Evolutionary conservation across 2,888 invertebrate species (phyloP), one percentile per base, ranked within the genome.

Genomic region (Pardosa pseudoannulata): DNA sequence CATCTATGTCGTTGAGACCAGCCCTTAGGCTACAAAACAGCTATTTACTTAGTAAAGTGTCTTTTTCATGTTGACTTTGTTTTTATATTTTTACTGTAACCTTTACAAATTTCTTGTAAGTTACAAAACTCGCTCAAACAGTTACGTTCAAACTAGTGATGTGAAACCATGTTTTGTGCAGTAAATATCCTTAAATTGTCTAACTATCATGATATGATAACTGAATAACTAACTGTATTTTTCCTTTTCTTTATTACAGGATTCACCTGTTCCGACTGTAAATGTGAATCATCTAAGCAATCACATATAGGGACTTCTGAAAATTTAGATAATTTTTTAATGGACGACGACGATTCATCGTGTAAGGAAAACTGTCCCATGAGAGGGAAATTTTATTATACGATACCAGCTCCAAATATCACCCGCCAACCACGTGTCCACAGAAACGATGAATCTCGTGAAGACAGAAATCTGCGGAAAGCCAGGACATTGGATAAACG

Each of bases 211-310:
- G n/a, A n/a, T n/a, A n/a, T n/a, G n/a, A n/a, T n/a, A n/a, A n/a
- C n/a, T n/a, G n/a, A n/a, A n/a, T n/a, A n/a, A n/a, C n/a, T n/a
- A n/a, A n/a, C n/a, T n/a, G n/a, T n/a, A n/a, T n/a, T n/a, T n/a
- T n/a, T n/a, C n/a, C n/a, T n/a, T 36, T 9, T 7, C 36, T 36
- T 36, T 29, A 32, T 85, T 73, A 2, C 41, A 85, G 83, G 83
- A 85, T 72, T 85, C 83, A 7, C 83, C 83, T 32, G 78, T 85
- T 39, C 78, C 83, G 7, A 85, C 83, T 31, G 78, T 85, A 28
- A 85, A 83, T 28, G 82, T 83, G 50, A 83, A 85, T 56, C 78
- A 85, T 56, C 56, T 85, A 67, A 78, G 83, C 68, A 85, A 85
- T 67, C 83, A 85, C 27, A 85, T 85, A 29, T 85, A 79, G 79